A percentile compares a stretch with the other conserved stretches of the same genome.
Conservation (phyloP, 2,888 invertebrate genomes). For the Phlogophora meticulosa region DNA sequence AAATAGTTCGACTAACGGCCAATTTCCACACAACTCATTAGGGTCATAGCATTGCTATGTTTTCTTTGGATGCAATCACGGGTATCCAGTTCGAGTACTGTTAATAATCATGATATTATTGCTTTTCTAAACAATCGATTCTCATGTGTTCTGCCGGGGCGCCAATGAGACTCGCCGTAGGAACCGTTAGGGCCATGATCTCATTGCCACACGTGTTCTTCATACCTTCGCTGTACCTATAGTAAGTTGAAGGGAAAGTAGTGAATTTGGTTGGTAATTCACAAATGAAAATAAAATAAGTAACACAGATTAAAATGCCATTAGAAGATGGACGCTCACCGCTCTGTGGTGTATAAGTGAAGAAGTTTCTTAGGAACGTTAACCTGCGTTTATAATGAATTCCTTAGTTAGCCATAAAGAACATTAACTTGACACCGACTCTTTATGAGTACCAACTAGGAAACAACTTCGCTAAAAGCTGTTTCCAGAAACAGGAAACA, state of each 20-base stretch:
- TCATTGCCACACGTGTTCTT: slow-evolving; percentile 76
- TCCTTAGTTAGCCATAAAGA: slow-evolving; percentile 15
- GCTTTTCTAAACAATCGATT: slow-evolving; percentile 81
- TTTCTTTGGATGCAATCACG: slow-evolving; percentile 56
- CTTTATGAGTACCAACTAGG: slow-evolving; percentile 43
- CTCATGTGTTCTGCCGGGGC: slow-evolving; percentile 73
- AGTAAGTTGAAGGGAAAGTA: slow-evolving; percentile 34
- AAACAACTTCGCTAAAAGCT: slow-evolving; percentile 13
- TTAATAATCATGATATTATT: slow-evolving; percentile 69
- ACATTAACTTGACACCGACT: slow-evolving; percentile 24
- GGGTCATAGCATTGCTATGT: slow-evolving; percentile 62
- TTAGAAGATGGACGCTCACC: slow-evolving; percentile 8
- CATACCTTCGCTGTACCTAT: slow-evolving; percentile 49
- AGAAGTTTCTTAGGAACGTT: slow-evolving; percentile 5
- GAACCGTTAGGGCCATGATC: slow-evolving; percentile 83
- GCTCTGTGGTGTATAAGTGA: background rate
- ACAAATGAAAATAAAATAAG: slow-evolving; percentile 8
- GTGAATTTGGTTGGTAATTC: background rate
- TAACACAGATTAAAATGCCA: slow-evolving; percentile 19
- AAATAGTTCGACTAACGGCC: slow-evolving; percentile 42
- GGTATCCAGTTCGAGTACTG: slow-evolving; percentile 51
- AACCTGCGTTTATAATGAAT: slow-evolving; percentile 19
- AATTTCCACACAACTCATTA: slow-evolving; percentile 62
- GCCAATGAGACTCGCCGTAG: slow-evolving; percentile 66
- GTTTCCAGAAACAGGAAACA: slow-evolving; percentile 27